phyloP scores from a whole-genome alignment of 2,888 invertebrate genomes.

The Pogonocherus hispidulus region DNA sequence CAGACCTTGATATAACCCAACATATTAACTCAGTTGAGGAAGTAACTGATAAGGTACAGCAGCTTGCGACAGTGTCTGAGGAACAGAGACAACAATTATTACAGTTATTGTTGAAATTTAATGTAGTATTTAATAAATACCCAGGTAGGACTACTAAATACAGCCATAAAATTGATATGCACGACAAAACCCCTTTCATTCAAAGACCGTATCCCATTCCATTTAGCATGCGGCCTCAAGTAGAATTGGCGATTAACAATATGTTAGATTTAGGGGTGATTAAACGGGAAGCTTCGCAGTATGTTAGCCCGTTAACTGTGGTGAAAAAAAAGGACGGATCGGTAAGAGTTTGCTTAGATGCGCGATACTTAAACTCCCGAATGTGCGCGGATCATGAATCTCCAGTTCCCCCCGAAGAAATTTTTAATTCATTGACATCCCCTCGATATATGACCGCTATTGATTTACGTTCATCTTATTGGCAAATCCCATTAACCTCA shows the following conservation, averaged over 20 bases:
- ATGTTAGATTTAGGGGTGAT: neutral
- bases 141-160: neutral
- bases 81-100: neutral
- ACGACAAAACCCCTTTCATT: neutral
- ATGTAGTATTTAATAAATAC: neutral
- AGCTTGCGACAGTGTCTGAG: neutral
- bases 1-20: neutral
- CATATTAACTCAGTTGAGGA: neutral
- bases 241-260: neutral
- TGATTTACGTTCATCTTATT: slow-evolving; percentile 28
- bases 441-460: slow-evolving; percentile 15
- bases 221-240: neutral
- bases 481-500: slow-evolving; percentile 34
- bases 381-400: neutral
- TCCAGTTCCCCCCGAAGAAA: neutral
- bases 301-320: neutral
- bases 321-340: neutral
- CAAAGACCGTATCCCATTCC: neutral
- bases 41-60: neutral
- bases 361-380: neutral
- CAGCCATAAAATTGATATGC: neutral
- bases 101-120: neutral
- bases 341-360: neutral
- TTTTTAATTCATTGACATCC: neutral
- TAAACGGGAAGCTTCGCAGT: neutral